Evolutionary conservation across 2,113 vertebrate species (phyloP), one percentile per base, ranked within the genome.

Genomic region (Amphiprion ocellaris): DNA sequence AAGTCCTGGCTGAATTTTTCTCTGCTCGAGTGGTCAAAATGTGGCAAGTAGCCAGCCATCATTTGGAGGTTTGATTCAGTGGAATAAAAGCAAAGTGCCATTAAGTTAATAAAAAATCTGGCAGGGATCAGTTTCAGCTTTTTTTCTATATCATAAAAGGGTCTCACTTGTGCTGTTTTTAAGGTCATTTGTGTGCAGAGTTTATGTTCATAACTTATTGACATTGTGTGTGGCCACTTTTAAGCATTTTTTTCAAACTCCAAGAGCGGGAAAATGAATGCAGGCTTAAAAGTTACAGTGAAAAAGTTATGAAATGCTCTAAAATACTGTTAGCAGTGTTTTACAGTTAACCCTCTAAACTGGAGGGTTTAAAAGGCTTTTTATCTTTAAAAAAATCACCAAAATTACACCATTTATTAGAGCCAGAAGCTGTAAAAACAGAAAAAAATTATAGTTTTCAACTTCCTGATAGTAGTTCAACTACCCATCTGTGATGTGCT

Each of bases 1-100:
- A 68, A 74, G 66, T 62, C 71, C 54, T 37, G 74, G 44, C 7
- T 56, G 60, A 73, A 7, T 28, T 49, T 49, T 69, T 74, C 30
- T 61, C 50, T 30, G 11, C 33, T 66, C 4, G 44, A 23, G 21
- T 67, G 71, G 44, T 74, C 15, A 54, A 58, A 55, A 28, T 37
- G 16, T 67, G 75, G 71, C 50, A 55, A 16, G 15, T 21, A 41
- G 62, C 69, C 76, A 71, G n/a, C 1, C 15, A 14, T 62, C 12
- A 0, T 61, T 47, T 41, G 5, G 46, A 69, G 26, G 23, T 2
- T 85, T 75, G 37, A 68, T 44, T 58, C 28, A 4, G 14, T 41
- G 15, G 50, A 23, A 44, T 64, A 41, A 44, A 24, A 37, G 11
- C 58, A 21, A 55, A 69, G 46, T 67, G 71, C 15, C 49, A 63